Percentiles rank a stretch among this genome's conserved stretches.
These are phyloP conservation scores for Tachina grossa DNA, from an alignment of 2,888 invertebrate genomes.

Conservation along the genomic window DNA sequence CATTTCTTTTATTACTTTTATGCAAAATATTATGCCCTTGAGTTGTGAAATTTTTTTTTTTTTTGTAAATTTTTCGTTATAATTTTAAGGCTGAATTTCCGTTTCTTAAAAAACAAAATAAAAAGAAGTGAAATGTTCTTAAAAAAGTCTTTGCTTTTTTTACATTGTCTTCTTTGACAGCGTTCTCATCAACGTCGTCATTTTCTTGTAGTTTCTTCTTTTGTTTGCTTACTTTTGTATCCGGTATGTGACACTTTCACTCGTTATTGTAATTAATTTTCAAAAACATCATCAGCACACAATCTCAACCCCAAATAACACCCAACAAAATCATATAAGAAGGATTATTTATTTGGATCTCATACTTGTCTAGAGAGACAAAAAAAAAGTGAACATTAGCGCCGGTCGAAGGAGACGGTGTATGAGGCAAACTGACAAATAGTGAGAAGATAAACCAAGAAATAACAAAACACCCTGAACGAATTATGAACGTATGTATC, in stretches of 20 bases:
- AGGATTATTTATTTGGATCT: constrained; percentile 70
- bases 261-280: constrained; percentile 79
- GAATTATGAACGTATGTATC: constrained; percentile 75
- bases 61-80: constrained; percentile 20
- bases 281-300: constrained; percentile 72
- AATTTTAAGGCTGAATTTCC: constrained; percentile 57
- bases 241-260: constrained; percentile 78
- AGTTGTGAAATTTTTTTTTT: constrained; percentile 1
- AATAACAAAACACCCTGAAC: constrained; percentile 77
- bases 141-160: constrained; percentile 19
- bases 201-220: constrained; percentile 15
- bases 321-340: neutral
- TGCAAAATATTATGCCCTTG: constrained; percentile 14
- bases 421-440: neutral
- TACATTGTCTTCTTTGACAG: constrained; percentile 8
- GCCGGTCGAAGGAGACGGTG: neutral
- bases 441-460: constrained; percentile 37
- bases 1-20: constrained; percentile 7
- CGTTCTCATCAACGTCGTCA: neutral
- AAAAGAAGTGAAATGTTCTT: constrained; percentile 47
- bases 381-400: neutral
- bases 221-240: constrained; percentile 19
- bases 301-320: constrained; percentile 36
- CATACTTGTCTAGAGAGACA: constrained; percentile 25
- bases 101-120: constrained; percentile 52